Conservation (phyloP, 2,797 vertebrate genomes). For the Hapalemur alaotrensis region DNA sequence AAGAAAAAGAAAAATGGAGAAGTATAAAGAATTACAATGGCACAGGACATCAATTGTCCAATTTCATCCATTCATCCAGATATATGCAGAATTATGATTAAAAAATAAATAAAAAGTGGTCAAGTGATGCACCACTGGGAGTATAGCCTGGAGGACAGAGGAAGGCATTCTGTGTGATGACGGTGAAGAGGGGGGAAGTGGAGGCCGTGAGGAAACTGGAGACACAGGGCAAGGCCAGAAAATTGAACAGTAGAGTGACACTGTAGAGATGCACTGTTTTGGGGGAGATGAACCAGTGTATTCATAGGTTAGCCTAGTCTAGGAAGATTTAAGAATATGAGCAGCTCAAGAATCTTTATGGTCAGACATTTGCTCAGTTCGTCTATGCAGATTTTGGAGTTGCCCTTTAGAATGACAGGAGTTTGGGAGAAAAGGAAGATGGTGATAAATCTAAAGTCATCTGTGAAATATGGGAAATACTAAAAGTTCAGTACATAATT, state of each 20-base stretch:
- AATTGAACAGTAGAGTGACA: background rate
- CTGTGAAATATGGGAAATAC: background rate
- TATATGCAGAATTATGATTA: background rate
- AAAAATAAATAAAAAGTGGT: background rate
- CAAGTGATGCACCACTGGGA: background rate
- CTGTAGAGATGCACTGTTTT: background rate
- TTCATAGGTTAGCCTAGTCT: background rate
- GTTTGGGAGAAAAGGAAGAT: background rate
- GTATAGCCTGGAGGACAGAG: rapidly evolving
- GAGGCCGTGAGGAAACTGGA: background rate
- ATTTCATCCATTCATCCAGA: background rate
- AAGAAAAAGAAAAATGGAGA: background rate
- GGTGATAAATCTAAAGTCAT: background rate
- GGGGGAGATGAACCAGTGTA: rapidly evolving
- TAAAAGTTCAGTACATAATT: background rate
- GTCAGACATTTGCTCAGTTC: background rate
- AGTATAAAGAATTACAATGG: background rate
- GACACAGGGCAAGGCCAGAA: background rate
- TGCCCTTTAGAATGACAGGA: background rate
- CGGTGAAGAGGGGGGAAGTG: background rate
- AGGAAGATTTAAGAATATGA: background rate
- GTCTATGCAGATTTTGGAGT: background rate
- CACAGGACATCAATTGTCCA: background rate
- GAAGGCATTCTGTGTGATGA: background rate
- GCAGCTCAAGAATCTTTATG: background rate